A percentile compares a stretch with the other conserved stretches of the same genome.
Conservation (phyloP, 2,888 invertebrate genomes). For the Calliscelio sp. region DNA sequence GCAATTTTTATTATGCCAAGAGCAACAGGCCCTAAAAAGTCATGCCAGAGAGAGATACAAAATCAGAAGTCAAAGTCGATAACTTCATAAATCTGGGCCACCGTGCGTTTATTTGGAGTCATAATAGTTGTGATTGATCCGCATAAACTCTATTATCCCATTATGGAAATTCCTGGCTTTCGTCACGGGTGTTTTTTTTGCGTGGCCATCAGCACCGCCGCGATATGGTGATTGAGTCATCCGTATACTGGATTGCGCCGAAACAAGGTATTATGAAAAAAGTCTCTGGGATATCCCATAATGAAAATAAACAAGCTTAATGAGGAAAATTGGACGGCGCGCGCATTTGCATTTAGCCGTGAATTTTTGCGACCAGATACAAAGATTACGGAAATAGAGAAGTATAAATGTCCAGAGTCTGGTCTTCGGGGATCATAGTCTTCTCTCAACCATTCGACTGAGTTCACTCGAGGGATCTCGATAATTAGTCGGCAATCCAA, state of each 20-base stretch:
- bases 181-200: conserved; percentile 42
- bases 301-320: conserved; percentile 51
- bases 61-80: too few species aligned
- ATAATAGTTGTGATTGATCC: conserved; percentile 37
- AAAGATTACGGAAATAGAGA: conserved; percentile 48
- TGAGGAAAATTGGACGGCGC: conserved; percentile 46
- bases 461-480: background rate
- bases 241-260: background rate
- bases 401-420: conserved; percentile 43
- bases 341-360: conserved; percentile 53
- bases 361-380: conserved; percentile 32
- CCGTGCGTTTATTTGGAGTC: conserved; percentile 7
- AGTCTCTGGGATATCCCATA: conserved; percentile 53
- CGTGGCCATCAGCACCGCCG: background rate
- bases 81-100: conserved; percentile 32
- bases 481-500: too few species aligned
- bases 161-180: conserved; percentile 31
- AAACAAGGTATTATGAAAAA: conserved; percentile 27
- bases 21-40: too few species aligned
- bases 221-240: conserved; percentile 48
- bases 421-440: conserved; percentile 44
- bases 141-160: conserved; percentile 29
- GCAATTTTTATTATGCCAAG: too few species aligned
- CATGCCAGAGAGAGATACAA: too few species aligned
- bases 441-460: conserved; percentile 29